phyloP scores from a whole-genome alignment of 2,797 vertebrate species.

The Dryobates pubescens region DNA sequence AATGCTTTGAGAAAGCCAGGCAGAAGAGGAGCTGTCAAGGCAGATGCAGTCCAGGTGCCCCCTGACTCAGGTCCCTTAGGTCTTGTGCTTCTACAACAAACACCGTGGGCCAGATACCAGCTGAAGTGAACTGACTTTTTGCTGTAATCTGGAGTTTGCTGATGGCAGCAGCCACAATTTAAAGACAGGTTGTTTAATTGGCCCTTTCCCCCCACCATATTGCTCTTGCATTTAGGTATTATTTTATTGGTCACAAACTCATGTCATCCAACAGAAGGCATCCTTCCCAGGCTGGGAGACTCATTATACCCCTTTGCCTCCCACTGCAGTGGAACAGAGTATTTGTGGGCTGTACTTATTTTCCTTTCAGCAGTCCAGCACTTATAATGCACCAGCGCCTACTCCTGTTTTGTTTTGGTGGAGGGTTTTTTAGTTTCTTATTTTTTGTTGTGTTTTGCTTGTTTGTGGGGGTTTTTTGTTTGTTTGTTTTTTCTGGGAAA shows the following conservation, averaged over 20 bases:
- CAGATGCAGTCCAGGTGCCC: neutral
- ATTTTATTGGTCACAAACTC: neutral
- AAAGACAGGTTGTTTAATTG: neutral
- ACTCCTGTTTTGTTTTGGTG: neutral
- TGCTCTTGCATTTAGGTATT: neutral
- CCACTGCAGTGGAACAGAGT: neutral
- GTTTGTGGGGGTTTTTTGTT: no score
- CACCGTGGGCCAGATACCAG: neutral
- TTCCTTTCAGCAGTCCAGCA: neutral
- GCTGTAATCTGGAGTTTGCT: neutral
- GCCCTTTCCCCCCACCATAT: neutral
- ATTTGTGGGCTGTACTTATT: neutral
- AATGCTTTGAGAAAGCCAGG: neutral
- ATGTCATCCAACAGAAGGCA: neutral
- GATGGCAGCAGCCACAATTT: neutral
- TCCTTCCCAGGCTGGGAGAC: neutral
- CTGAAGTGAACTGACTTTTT: neutral
- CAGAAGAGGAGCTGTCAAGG: neutral
- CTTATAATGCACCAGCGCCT: accelerated
- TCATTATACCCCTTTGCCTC: neutral
- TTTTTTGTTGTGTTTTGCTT: no score
- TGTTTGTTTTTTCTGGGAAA: neutral
- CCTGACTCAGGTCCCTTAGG: neutral
- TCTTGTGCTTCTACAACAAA: neutral
- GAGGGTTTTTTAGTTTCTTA: no score